phyloP scores from a whole-genome alignment of 1,140 invertebrate genomes.

The Bacillus rossius region DNA sequence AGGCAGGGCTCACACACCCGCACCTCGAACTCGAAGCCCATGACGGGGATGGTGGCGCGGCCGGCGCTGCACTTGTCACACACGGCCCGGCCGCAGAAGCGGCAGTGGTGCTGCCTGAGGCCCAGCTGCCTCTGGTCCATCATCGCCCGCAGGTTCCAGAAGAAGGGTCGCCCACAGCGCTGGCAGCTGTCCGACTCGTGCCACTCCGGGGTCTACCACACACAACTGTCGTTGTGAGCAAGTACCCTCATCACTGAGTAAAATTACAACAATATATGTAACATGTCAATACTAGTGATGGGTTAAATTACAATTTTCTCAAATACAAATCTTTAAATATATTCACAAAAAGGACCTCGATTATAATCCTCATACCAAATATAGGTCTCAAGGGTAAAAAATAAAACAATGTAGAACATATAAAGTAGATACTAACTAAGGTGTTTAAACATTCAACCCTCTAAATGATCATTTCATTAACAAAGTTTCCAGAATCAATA shows the following conservation, averaged over 20 bases:
- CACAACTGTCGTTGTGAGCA: no score
- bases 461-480: no score
- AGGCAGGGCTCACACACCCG: conserved; percentile 92
- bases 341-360: no score
- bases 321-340: no score
- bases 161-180: conserved; percentile 90
- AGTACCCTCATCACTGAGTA: not conserved
- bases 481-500: no score
- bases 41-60: conserved; percentile 81
- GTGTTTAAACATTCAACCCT: no score
- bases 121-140: conserved; percentile 94
- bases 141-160: conserved; percentile 98
- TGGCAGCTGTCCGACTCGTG: conserved; percentile 90
- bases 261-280: not conserved
- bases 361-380: no score
- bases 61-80: conserved; percentile 89
- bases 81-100: conserved; percentile 87
- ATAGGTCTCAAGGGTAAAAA: no score
- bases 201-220: conserved; percentile 82
- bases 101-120: conserved; percentile 84
- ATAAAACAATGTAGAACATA: no score
- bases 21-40: conserved; percentile 98
- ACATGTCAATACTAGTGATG: conserved; percentile 8
- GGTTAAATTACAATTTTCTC: no score
- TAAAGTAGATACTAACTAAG: no score